Percentiles rank a stretch among this genome's conserved stretches.
Evolutionary conservation across 2,113 vertebrate species (phyloP).

Genomic region (Phrynocephalus versicolor): DNA sequence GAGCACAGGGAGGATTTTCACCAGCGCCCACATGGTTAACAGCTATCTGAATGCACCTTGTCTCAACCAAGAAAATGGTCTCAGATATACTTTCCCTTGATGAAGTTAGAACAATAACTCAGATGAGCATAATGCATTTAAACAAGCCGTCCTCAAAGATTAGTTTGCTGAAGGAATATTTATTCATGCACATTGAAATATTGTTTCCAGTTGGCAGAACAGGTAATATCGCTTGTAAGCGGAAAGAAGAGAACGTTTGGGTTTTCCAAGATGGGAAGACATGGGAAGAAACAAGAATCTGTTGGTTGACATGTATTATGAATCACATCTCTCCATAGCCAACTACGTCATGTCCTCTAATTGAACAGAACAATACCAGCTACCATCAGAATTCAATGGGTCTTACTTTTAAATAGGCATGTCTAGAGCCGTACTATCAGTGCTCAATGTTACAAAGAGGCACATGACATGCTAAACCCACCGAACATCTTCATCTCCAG

Average conservation of each 20-base stretch:
- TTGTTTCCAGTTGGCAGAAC: background rate
- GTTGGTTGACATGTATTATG: slow-evolving; percentile 11
- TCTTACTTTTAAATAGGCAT: background rate
- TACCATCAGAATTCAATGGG: background rate
- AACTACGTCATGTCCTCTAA: background rate
- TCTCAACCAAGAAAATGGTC: slow-evolving; percentile 50
- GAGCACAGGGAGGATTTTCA: background rate
- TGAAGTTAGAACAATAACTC: slow-evolving; percentile 27
- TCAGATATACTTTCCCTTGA: slow-evolving; percentile 48
- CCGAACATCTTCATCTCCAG: background rate
- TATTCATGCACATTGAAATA: slow-evolving; percentile 42
- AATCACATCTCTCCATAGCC: background rate
- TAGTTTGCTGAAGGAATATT: slow-evolving; percentile 50
- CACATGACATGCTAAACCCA: background rate
- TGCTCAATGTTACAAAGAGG: background rate
- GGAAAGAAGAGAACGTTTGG: background rate
- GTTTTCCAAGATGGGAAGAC: slow-evolving; percentile 21
- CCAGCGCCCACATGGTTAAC: background rate
- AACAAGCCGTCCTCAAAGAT: slow-evolving; percentile 36
- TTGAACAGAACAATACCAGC: background rate
- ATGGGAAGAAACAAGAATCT: slow-evolving; percentile 17
- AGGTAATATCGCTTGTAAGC: background rate
- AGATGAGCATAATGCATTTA: slow-evolving; percentile 17
- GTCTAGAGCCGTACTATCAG: background rate
- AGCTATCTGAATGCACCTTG: background rate